phyloP scores from a whole-genome alignment of 2,113 vertebrate genomes.

The Oreochromis niloticus region DNA sequence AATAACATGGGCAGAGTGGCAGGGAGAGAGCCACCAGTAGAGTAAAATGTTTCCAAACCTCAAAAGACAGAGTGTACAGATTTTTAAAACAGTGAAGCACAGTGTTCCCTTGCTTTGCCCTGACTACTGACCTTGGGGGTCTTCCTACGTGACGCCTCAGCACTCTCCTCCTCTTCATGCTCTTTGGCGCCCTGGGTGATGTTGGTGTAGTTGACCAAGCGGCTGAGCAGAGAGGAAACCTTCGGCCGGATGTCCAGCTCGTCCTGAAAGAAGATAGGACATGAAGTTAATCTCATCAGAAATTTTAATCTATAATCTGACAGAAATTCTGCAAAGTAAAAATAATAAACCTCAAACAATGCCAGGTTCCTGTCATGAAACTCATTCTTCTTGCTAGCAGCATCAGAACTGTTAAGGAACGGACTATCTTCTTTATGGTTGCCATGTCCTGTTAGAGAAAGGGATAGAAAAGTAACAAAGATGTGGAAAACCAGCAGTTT shows the following conservation, averaged over 20 bases:
- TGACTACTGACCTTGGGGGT: constrained; percentile 79
- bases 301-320: background rate
- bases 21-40: background rate
- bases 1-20: constrained; percentile 29
- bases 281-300: background rate
- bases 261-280: constrained; percentile 74
- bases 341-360: constrained; percentile 87
- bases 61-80: background rate
- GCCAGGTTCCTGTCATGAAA: constrained; percentile 96
- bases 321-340: background rate
- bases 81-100: background rate
- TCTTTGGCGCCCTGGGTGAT: constrained; percentile 96
- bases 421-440: constrained; percentile 93
- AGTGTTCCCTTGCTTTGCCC: background rate
- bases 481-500: background rate
- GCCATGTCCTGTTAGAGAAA: constrained; percentile 77
- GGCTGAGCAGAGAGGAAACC: constrained; percentile 93
- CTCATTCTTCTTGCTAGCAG: constrained; percentile 80
- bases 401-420: constrained; percentile 82
- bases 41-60: constrained; percentile 17
- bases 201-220: constrained; percentile 95
- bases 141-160: constrained; percentile 76
- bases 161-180: constrained; percentile 91
- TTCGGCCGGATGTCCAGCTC: constrained; percentile 96
- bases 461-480: background rate